Evolutionary conservation across 2,888 invertebrate genomes (phyloP).

Genomic region (Eristalinus aeneus): DNA sequence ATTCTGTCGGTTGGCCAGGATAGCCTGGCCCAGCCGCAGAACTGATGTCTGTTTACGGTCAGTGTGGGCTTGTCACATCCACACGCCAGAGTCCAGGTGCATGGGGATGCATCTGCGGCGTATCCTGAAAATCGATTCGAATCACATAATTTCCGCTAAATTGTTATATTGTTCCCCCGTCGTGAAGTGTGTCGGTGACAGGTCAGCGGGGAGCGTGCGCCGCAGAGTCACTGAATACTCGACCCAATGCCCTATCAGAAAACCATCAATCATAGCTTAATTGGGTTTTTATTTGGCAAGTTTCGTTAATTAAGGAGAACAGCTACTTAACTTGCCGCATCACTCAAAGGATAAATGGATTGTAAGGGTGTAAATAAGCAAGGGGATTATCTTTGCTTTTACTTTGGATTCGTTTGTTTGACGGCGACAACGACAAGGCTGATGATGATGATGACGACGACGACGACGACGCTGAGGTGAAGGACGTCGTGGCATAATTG

Average conservation of each 20-base stretch:
- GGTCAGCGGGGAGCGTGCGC: not conserved
- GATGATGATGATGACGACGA: not conserved
- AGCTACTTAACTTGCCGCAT: conserved; percentile 45
- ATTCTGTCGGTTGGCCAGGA: conserved; percentile 26
- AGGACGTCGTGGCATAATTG: conserved; percentile 1
- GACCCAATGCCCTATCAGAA: conserved; percentile 16
- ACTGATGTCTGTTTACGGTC: conserved; percentile 60
- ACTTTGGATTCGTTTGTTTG: conserved; percentile 1
- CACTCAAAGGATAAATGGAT: conserved; percentile 48
- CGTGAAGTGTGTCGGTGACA: conserved; percentile 1
- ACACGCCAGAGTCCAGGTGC: conserved; percentile 17
- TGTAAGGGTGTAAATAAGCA: conserved; percentile 38
- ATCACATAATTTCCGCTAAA: conserved; percentile 56
- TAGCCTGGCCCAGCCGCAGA: conserved; percentile 40
- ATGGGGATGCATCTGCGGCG: not conserved
- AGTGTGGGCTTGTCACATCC: conserved; percentile 60
- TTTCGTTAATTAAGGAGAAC: conserved; percentile 53
- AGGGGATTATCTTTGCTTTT: conserved; percentile 23
- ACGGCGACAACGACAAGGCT: not conserved
- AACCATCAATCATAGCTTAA: conserved; percentile 55
- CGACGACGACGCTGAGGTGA: not conserved
- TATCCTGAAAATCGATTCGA: conserved; percentile 52
- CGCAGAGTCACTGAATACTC: conserved; percentile 30
- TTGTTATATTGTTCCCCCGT: conserved; percentile 54
- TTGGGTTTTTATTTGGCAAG: conserved; percentile 47